A percentile compares a stretch with the other conserved stretches of the same genome.
These are phyloP conservation scores for Macrobrachium rosenbergii DNA, from an alignment of 1,140 invertebrate genomes.

Conservation along the genomic window DNA sequence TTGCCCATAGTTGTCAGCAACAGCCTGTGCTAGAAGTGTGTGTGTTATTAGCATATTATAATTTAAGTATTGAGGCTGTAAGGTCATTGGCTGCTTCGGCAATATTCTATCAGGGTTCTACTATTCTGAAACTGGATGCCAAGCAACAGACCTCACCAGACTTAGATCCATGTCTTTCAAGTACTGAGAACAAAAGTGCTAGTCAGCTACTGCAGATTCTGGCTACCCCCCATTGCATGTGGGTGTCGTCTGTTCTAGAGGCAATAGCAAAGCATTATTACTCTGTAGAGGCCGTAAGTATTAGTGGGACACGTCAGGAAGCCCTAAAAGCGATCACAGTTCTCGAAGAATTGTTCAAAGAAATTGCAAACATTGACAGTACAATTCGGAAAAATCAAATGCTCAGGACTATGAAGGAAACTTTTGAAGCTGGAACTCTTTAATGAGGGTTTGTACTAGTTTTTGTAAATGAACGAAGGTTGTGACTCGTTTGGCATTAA, in stretches of 20 bases:
- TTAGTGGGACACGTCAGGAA: constrained; percentile 45
- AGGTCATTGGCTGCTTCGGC: constrained; percentile 41
- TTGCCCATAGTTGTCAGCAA: constrained; percentile 43
- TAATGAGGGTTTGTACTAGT: constrained; percentile 16
- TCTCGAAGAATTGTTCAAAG: constrained; percentile 50
- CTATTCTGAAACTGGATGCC: constrained; percentile 33
- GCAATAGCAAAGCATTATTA: constrained; percentile 43
- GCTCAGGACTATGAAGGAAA: constrained; percentile 58
- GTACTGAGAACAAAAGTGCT: constrained; percentile 18
- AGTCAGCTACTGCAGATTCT: constrained; percentile 40
- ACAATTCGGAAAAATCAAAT: constrained; percentile 45
- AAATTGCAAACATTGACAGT: constrained; percentile 44
- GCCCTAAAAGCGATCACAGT: constrained; percentile 41
- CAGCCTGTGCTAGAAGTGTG: constrained; percentile 51
- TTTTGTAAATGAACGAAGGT: constrained; percentile 6
- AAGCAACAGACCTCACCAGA: constrained; percentile 15
- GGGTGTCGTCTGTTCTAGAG: constrained; percentile 44
- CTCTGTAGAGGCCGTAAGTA: constrained; percentile 24
- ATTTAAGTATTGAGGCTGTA: constrained; percentile 46
- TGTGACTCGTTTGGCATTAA: constrained; percentile 23
- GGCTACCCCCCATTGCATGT: constrained; percentile 43
- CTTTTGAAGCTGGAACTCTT: constrained; percentile 54
- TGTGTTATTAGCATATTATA: constrained; percentile 44
- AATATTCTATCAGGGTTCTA: constrained; percentile 24
- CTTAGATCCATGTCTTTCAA: background rate